phyloP scores from a whole-genome alignment of 2,113 vertebrate genomes.

The Mesembrinibis cayennensis region DNA sequence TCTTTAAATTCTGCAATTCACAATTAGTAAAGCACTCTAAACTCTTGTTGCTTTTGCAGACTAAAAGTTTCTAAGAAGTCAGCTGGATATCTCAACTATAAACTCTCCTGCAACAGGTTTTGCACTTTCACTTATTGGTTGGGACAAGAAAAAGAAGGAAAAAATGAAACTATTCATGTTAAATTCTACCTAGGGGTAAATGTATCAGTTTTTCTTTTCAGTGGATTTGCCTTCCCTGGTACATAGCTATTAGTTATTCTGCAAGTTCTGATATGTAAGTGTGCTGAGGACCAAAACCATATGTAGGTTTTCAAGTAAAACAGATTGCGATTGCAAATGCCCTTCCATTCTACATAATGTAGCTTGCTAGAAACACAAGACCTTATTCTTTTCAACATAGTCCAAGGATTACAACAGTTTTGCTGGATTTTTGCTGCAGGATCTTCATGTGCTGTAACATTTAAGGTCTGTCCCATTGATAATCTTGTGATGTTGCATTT shows the following conservation, averaged over 20 bases:
- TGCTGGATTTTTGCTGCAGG: constrained; percentile 18
- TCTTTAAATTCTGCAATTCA: constrained; percentile 1
- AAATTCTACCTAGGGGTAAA: not conserved
- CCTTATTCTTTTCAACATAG: not conserved
- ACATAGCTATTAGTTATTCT: not conserved
- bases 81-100: not conserved
- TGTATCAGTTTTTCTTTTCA: not conserved
- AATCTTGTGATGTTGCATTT: constrained; percentile 77
- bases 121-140: not conserved
- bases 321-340: not conserved
- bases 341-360: not conserved
- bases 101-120: not conserved
- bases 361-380: not conserved
- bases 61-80: not conserved
- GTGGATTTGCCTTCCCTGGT: not conserved
- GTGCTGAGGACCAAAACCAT: constrained; percentile 6
- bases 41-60: not conserved
- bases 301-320: not conserved
- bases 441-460: constrained; percentile 38
- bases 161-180: not conserved
- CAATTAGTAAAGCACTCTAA: not conserved
- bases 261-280: not conserved
- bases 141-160: not conserved
- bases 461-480: constrained; percentile 26
- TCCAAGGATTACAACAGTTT: constrained; percentile 15